Conservation (phyloP, 2,113 vertebrate species). For the Indicator indicator region DNA sequence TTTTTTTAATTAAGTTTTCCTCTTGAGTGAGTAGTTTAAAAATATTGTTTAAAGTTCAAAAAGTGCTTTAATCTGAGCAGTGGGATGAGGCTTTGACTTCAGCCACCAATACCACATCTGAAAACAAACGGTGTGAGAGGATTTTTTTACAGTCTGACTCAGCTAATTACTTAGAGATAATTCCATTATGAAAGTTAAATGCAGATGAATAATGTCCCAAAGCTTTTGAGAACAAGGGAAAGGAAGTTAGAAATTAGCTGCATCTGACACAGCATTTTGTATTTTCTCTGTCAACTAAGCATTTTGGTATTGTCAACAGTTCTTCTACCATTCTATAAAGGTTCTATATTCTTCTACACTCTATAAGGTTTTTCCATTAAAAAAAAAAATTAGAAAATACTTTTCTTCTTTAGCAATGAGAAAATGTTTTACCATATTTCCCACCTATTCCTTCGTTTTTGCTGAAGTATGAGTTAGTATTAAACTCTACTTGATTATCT, state of each 20-base stretch:
- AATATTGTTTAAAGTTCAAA: background rate
- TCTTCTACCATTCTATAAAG: background rate
- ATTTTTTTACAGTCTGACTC: background rate
- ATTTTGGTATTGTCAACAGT: background rate
- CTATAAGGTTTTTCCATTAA: background rate
- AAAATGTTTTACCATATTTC: background rate
- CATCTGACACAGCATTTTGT: background rate
- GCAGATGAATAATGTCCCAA: background rate
- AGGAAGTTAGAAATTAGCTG: background rate
- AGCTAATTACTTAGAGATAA: background rate
- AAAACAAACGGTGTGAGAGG: background rate
- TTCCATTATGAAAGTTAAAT: background rate
- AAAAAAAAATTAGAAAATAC: background rate
- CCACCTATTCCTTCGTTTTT: background rate
- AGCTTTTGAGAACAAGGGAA: background rate
- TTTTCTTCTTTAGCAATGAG: background rate
- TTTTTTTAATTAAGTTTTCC: background rate
- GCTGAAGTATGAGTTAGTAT: background rate
- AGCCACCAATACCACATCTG: background rate
- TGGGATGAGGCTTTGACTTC: background rate
- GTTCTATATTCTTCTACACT: background rate
- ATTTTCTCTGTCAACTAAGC: background rate
- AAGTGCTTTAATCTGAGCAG: background rate
- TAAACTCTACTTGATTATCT: background rate
- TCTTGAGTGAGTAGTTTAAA: background rate